These are phyloP conservation scores for Zoanthus solanderi DNA, from an alignment of 92 coral and sea anemone genomes.

Conservation along the genomic window DNA sequence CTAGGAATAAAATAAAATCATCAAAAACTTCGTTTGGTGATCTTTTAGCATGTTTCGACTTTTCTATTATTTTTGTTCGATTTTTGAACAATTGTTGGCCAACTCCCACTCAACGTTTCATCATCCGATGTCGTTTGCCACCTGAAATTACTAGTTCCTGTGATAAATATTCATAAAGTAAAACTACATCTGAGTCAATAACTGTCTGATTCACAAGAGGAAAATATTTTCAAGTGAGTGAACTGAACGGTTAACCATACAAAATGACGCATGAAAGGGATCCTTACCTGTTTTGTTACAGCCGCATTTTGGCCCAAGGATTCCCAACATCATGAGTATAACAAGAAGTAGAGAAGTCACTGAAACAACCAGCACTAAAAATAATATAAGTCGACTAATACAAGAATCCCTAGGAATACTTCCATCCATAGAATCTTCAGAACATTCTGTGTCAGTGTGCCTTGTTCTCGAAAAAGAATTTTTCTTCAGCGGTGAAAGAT, in stretches of 20 bases:
- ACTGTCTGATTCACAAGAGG: neutral
- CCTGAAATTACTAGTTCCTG: constrained; percentile 31
- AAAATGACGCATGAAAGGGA: neutral
- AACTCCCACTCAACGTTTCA: constrained; percentile 23
- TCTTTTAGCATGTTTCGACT: neutral
- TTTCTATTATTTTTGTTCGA: neutral
- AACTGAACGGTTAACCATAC: neutral
- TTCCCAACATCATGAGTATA: constrained; percentile 33
- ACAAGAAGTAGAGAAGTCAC: constrained; percentile 23
- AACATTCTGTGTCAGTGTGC: constrained; percentile 38
- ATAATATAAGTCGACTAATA: constrained; percentile 24
- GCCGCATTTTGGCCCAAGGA: constrained; percentile 10
- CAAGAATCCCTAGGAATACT: constrained; percentile 18
- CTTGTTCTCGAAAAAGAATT: constrained; percentile 5
- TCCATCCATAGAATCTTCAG: constrained; percentile 35
- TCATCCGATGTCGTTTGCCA: neutral
- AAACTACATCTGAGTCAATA: constrained; percentile 8
- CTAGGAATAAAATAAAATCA: neutral
- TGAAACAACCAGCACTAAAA: constrained; percentile 23
- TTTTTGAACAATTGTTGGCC: neutral
- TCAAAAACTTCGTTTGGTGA: neutral
- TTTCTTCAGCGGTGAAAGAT: constrained; percentile 35
- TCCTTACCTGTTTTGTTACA: constrained; percentile 23
- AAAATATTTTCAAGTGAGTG: neutral
- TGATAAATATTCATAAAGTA: constrained; percentile 45